phyloP scores from a whole-genome alignment of 2,797 vertebrate genomes.

The Brachyalestes nurse region DNA sequence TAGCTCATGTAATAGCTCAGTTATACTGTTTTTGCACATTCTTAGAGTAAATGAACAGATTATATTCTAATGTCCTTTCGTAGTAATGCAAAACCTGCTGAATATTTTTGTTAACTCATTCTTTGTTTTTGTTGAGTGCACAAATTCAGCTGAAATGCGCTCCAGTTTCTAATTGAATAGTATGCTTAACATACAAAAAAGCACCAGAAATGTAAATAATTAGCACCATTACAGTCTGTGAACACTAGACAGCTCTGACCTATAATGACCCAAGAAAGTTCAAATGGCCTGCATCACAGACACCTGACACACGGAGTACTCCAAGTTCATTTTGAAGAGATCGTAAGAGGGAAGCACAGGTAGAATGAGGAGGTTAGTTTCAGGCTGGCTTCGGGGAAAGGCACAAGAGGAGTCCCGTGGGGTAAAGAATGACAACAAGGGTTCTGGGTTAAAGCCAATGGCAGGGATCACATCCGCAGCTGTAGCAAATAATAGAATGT shows the following conservation, averaged over 20 bases:
- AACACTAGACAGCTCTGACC: background rate
- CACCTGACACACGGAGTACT: constrained; percentile 81
- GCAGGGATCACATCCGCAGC: constrained; percentile 79
- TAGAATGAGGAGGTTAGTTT: constrained; percentile 79
- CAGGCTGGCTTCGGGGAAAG: constrained; percentile 81
- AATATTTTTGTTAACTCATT: no score
- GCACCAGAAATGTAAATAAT: background rate
- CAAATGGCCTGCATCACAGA: constrained; percentile 50
- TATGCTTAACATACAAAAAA: no score
- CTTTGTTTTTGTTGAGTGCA: no score
- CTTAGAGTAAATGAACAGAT: no score
- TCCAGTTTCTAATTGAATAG: no score
- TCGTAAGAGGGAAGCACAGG: constrained; percentile 81
- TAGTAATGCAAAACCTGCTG: no score
- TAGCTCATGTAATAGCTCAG: no score
- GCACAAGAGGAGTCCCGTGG: constrained; percentile 41
- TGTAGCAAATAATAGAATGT: constrained; percentile 85
- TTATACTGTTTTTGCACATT: no score
- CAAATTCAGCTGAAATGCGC: no score
- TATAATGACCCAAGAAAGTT: background rate
- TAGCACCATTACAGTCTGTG: constrained; percentile 14
- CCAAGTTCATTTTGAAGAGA: constrained; percentile 87
- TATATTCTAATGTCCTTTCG: no score
- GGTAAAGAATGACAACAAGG: constrained; percentile 82
- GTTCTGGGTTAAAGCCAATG: constrained; percentile 79